Percentiles rank a stretch among this genome's conserved stretches.
phyloP scores from a whole-genome alignment of 2,113 vertebrate species.

The Eurypyga helias region DNA sequence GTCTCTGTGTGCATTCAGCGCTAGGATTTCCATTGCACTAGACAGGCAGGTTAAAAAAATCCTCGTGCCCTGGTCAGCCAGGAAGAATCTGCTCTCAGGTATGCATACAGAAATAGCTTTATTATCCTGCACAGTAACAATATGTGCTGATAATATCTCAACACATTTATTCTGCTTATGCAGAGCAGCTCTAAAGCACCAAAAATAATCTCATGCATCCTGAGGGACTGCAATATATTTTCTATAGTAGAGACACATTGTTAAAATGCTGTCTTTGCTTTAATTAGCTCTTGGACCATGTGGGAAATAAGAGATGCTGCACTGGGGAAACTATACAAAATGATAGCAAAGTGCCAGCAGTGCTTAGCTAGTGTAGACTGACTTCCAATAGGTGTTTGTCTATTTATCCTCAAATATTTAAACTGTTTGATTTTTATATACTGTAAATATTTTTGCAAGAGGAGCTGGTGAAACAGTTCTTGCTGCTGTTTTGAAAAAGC shows the following conservation, averaged over 20 bases:
- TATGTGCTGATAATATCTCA: conserved; percentile 53
- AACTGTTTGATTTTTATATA: not conserved
- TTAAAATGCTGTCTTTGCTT: conserved; percentile 32
- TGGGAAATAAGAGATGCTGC: conserved; percentile 17
- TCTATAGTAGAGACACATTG: not conserved
- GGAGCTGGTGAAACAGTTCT: not conserved
- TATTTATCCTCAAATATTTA: not conserved
- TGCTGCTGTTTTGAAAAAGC: not conserved
- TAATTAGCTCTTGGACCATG: conserved; percentile 24
- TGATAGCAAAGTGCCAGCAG: not conserved
- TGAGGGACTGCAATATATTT: conserved; percentile 34
- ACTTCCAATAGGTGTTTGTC: not conserved
- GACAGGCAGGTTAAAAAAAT: conserved; percentile 19
- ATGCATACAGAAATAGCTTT: conserved; percentile 45
- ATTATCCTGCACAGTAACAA: conserved; percentile 37
- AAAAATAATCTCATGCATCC: conserved; percentile 55
- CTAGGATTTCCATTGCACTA: not conserved
- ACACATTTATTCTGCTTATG: conserved; percentile 52
- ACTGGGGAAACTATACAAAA: not conserved
- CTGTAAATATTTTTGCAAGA: not conserved
- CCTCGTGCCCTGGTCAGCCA: not conserved
- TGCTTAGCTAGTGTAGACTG: not conserved
- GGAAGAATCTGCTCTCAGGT: conserved; percentile 12
- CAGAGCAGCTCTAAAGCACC: conserved; percentile 43
- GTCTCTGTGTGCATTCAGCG: not conserved